phyloP scores from a whole-genome alignment of 2,888 invertebrate genomes.

The Eilema depressum region DNA sequence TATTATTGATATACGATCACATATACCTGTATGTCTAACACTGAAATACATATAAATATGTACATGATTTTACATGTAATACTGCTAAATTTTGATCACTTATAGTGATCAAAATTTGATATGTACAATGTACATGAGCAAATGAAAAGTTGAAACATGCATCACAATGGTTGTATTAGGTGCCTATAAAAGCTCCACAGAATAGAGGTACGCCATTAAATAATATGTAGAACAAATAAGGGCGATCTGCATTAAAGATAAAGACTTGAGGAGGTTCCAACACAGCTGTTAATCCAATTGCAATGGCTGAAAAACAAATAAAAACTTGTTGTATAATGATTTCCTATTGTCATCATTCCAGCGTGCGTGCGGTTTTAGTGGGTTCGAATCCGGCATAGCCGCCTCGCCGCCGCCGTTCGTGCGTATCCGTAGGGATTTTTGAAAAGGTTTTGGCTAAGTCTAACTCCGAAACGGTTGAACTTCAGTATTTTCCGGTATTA shows the following conservation, averaged over 20 bases:
- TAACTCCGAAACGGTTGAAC: background rate
- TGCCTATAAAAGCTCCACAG: constrained; percentile 33
- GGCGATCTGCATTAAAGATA: constrained; percentile 38
- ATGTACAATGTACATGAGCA: background rate
- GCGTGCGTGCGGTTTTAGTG: no score
- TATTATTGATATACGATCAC: no score
- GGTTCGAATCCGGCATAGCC: no score
- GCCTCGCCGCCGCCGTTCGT: no score
- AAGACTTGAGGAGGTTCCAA: constrained; percentile 20
- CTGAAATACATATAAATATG: no score
- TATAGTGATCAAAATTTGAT: no score
- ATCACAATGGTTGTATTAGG: constrained; percentile 26
- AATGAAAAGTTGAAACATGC: background rate
- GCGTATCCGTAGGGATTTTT: no score
- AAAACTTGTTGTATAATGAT: background rate
- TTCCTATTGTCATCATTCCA: background rate
- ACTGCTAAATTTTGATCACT: no score
- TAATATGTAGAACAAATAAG: constrained; percentile 34
- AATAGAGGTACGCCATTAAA: constrained; percentile 29
- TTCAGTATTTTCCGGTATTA: background rate
- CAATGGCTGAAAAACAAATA: constrained; percentile 15
- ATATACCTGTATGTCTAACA: no score
- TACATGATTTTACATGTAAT: no score
- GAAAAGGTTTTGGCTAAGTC: no score
- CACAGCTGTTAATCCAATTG: constrained; percentile 14